A percentile compares a stretch with the other conserved stretches of the same genome.
phyloP scores from a whole-genome alignment of 2,888 invertebrate species.

The Drosophila colorata region DNA sequence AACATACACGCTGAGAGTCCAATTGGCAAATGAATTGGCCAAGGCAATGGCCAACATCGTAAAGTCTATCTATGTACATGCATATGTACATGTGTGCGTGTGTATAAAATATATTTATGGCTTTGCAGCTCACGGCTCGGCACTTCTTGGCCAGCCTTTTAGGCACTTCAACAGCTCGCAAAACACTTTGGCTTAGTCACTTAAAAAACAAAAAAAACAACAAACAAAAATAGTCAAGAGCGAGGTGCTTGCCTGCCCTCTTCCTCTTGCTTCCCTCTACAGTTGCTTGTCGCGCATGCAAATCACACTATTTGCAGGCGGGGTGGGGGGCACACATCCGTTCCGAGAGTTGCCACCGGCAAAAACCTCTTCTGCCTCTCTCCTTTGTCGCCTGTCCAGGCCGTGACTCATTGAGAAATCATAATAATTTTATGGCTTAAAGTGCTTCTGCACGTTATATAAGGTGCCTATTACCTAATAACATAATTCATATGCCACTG shows the following conservation, averaged over 20 bases:
- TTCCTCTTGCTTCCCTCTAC: neutral
- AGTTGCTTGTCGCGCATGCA: slow-evolving; percentile 42
- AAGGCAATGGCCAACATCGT: slow-evolving; percentile 18
- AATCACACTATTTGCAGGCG: slow-evolving; percentile 33
- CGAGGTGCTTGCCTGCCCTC: neutral
- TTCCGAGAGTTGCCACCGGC: slow-evolving; percentile 6
- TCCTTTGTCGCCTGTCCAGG: slow-evolving; percentile 3
- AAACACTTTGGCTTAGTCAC: slow-evolving; percentile 59
- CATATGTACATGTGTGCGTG: neutral
- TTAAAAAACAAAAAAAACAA: slow-evolving; percentile 6
- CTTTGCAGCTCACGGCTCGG: slow-evolving; percentile 5
- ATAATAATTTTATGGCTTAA: slow-evolving; percentile 24
- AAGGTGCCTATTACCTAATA: slow-evolving; percentile 18
- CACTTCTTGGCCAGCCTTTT: slow-evolving; percentile 40
- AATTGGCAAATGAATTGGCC: slow-evolving; percentile 46
- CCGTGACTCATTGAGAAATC: slow-evolving; percentile 50
- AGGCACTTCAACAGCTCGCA: slow-evolving; percentile 49
- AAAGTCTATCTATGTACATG: too few relatives aligned
- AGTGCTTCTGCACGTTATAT: slow-evolving; percentile 16
- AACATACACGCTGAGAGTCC: slow-evolving; percentile 33
- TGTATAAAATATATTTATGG: slow-evolving; percentile 14
- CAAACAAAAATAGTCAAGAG: slow-evolving; percentile 24
- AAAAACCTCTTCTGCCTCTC: neutral
- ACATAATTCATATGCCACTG: slow-evolving; percentile 17
- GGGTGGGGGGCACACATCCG: slow-evolving; percentile 3